Evolutionary conservation across 1,140 invertebrate species (phyloP).

Genomic region (Druon quercuslanigerum): DNA sequence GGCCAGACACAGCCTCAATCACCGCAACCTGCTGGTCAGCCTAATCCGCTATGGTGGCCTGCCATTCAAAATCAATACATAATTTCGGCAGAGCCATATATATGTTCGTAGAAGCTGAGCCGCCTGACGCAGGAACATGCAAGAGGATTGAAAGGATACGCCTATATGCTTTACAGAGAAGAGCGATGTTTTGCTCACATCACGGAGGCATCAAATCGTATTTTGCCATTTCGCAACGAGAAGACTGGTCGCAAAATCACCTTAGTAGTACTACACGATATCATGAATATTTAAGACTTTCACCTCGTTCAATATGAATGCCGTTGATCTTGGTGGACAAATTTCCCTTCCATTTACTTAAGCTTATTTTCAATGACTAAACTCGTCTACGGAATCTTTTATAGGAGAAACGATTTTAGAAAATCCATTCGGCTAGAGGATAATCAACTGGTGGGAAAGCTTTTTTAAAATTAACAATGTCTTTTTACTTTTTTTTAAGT

Average conservation of each 20-base stretch:
- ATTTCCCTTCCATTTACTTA: conserved; percentile 61
- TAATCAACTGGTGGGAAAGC: too few relatives aligned
- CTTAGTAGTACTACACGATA: conserved; percentile 58
- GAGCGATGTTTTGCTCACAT: conserved; percentile 56
- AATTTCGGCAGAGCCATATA: conserved; percentile 59
- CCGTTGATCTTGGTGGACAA: conserved; percentile 69
- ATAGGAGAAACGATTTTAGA: too few relatives aligned
- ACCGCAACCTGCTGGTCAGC: conserved; percentile 72
- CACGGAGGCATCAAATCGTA: conserved; percentile 58
- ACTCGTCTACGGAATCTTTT: not conserved
- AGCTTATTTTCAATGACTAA: conserved; percentile 61
- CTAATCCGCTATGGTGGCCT: conserved; percentile 70
- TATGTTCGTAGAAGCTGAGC: not conserved
- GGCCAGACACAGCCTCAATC: conserved; percentile 73
- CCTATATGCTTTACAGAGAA: conserved; percentile 38
- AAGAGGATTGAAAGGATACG: conserved; percentile 31
- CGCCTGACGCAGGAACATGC: not conserved
- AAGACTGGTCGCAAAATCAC: conserved; percentile 49
- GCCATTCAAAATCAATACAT: conserved; percentile 74
- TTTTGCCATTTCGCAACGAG: conserved; percentile 57
- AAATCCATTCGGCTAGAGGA: too few relatives aligned
- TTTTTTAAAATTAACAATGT: too few relatives aligned
- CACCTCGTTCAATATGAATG: conserved; percentile 73
- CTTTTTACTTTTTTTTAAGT: not conserved
- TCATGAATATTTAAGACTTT: conserved; percentile 73